Evolutionary conservation across 2,888 invertebrate genomes (phyloP), one percentile per base, ranked within the genome.

Genomic region (Melanostoma scalare): DNA sequence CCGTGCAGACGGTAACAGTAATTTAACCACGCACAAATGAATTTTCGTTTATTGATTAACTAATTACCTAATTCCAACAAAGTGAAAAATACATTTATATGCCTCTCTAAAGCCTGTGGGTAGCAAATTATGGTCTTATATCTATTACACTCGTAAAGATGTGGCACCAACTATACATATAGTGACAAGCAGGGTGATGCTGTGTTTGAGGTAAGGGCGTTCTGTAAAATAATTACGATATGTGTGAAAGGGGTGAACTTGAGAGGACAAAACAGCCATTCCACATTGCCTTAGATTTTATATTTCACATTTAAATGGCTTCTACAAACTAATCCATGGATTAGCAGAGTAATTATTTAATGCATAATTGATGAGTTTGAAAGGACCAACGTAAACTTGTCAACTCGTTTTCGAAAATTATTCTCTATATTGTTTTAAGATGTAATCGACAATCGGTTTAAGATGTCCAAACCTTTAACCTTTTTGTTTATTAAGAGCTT

Each of bases 41-140:
- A 69, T 74, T 56, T 74, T 74, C 61, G 74, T 63, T 74, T 69
- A 74, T 79, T 79, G 74, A 79, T 79, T 79, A 69, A 65, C 65
- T 58, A 58, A 79, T 74, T 74, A 61, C 60, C 56, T 60, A 74
- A 74, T 79, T 74, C 56, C 74, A 74, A 69, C 69, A 38, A 68
- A 74, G 56, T 74, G 44, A 79, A 68, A 55, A 33, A 79, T 56
- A 50, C 56, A 56, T 79, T 50, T 40, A 61, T 10, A 50, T 69
- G 9, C 40, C 38, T 6, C n/a, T 44, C 30, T 50, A 42, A 56
- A 42, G 74, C 48, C 68, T 68, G 42, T 50, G 79, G 77, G 53
- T 9, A 38, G 36, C 6, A 61, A 73, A 68, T 74, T 74, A 68
- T 68, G 55, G 60, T 63, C 56, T 50, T 33, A 50, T 63, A 79